Evolutionary conservation across 2,113 vertebrate species (phyloP), one percentile per base, ranked within the genome.

Genomic region (Clarias gariepinus): DNA sequence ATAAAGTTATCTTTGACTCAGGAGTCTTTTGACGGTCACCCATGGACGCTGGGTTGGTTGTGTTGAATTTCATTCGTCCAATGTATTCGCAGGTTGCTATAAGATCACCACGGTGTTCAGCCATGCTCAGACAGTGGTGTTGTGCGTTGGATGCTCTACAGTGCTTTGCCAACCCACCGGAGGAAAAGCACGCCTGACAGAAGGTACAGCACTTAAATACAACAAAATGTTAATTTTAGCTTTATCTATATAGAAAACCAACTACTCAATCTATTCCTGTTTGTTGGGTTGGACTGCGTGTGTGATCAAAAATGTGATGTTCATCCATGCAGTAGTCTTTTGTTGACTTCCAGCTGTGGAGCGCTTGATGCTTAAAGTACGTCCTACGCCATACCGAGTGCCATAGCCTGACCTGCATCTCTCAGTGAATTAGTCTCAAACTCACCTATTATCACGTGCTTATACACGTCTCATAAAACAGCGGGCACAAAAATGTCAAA

Each of bases 31-130:
- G 18, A 41, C 21, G 69, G 30, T 69, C 30, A 18, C 66, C 6
- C 15, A 9, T 21, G 41, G 8, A 11, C 10, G 30, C 13, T 25
- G 12, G 53, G 19, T 3, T 19, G 16, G 1, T 76, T 76, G 23
- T 55, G 3, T 33, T 33, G 30, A 80, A 10, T 21, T 3, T 28
- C 1, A 4, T 13, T 85, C 57, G 7, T 13, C 30, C n/a, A 84
- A 12, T 81, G 11, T 85, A 82, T 73, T 83, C 13, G 58, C 87
- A 96, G 95, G 95, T 93, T 96, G 95, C 92, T 96, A 96, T 90
- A 96, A 96, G 92, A 96, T 96, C 92, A 96, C 95, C 61, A 96
- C 95, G 4, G 95, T 96, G 92, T 96, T 96, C 93, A 96, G 95
- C 90, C 95, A 96, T 5, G 95, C 95, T 77, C 95, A 96, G 95